phyloP scores from a whole-genome alignment of 2,888 invertebrate species.

The Polymixis lichenea region DNA sequence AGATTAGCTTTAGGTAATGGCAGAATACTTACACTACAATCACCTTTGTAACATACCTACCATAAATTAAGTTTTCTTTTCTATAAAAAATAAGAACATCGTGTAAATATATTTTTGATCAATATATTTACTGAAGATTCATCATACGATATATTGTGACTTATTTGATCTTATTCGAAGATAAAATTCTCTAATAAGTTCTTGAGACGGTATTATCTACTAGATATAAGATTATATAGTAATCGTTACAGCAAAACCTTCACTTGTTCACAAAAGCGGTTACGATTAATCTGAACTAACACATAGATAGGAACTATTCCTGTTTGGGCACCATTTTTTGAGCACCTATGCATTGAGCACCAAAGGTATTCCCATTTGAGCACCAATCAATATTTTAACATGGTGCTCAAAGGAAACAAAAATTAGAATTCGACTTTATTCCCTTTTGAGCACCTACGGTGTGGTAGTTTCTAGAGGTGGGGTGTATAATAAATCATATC shows the following conservation, averaged over 20 bases:
- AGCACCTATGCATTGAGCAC: too few relatives aligned
- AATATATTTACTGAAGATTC: slow-evolving; percentile 66
- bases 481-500: too few relatives aligned
- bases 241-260: slow-evolving; percentile 69
- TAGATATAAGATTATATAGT: slow-evolving; percentile 62
- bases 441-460: too few relatives aligned
- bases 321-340: too few relatives aligned
- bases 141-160: slow-evolving; percentile 67
- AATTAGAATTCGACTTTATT: too few relatives aligned
- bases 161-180: slow-evolving; percentile 67
- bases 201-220: slow-evolving; percentile 60
- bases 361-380: too few relatives aligned
- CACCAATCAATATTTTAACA: too few relatives aligned
- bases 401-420: too few relatives aligned
- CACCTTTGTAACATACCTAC: slow-evolving; percentile 77
- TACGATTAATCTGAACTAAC: slow-evolving; percentile 73
- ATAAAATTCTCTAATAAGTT: slow-evolving; percentile 62
- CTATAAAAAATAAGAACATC: slow-evolving; percentile 72
- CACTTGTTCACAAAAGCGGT: slow-evolving; percentile 78
- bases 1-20: slow-evolving; percentile 80
- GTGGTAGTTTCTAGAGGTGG: too few relatives aligned
- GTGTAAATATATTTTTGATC: slow-evolving; percentile 68
- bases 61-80: slow-evolving; percentile 69
- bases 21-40: slow-evolving; percentile 83
- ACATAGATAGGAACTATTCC: slow-evolving; percentile 59